Evolutionary conservation across 30 jellyfish, hydroid and myxozoan genomes (phyloP).

Genomic region (Sanderia malayensis): DNA sequence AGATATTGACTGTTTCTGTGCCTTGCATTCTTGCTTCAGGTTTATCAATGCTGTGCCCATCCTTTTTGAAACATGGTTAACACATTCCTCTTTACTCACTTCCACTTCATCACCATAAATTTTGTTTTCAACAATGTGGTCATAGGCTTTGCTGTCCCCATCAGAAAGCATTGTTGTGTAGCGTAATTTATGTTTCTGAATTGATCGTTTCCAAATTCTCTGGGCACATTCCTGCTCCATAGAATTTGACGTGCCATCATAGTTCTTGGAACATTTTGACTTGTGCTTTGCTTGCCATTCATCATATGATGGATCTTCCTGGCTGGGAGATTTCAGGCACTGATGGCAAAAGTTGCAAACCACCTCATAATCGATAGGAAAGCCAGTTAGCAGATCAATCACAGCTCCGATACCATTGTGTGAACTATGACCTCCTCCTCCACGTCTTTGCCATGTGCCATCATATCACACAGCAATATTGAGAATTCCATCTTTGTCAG

Average conservation of each 20-base stretch:
- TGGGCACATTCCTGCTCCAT: constrained; percentile 53
- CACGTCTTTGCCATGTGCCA: not conserved
- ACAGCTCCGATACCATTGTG: not conserved
- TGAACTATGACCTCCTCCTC: not conserved
- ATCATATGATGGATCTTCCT: not conserved
- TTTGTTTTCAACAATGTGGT: not conserved
- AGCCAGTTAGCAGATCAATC: not conserved
- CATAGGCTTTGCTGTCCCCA: constrained; percentile 33
- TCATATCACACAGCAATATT: not conserved
- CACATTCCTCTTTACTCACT: constrained; percentile 8
- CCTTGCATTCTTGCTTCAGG: not conserved
- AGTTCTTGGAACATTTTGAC: too few relatives aligned
- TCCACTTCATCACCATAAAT: not conserved
- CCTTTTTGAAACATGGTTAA: constrained; percentile 7
- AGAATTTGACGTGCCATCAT: constrained; percentile 33
- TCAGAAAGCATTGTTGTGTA: constrained; percentile 40
- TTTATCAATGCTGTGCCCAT: constrained; percentile 25
- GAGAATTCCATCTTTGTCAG: not conserved
- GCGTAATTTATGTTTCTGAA: not conserved
- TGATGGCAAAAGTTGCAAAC: not conserved
- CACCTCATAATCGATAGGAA: not conserved
- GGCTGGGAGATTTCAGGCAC: not conserved
- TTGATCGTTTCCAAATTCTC: constrained; percentile 35
- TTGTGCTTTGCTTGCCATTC: constrained; percentile 31
- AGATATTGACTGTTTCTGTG: constrained; percentile 2